Percentiles rank a stretch among this genome's conserved stretches.
Conservation (phyloP, 2,888 invertebrate genomes). For the Dilophus febrilis region DNA sequence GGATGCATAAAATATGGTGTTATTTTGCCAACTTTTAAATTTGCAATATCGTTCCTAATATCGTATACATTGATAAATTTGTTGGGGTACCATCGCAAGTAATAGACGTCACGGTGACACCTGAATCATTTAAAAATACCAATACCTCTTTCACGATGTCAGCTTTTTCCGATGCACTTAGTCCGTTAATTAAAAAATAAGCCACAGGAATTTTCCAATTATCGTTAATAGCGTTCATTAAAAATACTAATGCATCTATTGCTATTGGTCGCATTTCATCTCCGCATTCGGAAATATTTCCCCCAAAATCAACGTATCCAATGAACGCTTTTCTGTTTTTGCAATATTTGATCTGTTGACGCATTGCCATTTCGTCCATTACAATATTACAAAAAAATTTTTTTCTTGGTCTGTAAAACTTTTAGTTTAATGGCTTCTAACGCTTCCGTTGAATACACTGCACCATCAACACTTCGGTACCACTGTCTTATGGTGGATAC, state of each 20-base stretch:
- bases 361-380: conserved; percentile 1
- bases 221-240: too few relatives aligned
- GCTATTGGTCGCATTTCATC: too few relatives aligned
- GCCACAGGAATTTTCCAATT: conserved; percentile 3
- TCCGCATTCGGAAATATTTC: neutral
- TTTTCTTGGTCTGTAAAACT: too few relatives aligned
- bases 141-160: neutral
- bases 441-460: conserved; percentile 15
- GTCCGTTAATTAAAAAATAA: conserved; percentile 1
- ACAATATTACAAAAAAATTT: neutral
- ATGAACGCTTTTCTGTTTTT: neutral
- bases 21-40: too few relatives aligned
- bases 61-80: neutral
- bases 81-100: neutral
- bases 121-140: neutral
- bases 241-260: too few relatives aligned
- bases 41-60: neutral
- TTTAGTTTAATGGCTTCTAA: conserved; percentile 3
- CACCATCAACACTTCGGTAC: conserved; percentile 17
- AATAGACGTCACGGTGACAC: neutral
- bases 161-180: neutral
- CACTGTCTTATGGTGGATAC: conserved; percentile 18
- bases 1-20: neutral
- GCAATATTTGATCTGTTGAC: conserved; percentile 1
- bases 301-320: conserved; percentile 3